Base-by-base conservation (phyloP, 2,113 vertebrate genomes). In the Neotoma lepida region DNA sequence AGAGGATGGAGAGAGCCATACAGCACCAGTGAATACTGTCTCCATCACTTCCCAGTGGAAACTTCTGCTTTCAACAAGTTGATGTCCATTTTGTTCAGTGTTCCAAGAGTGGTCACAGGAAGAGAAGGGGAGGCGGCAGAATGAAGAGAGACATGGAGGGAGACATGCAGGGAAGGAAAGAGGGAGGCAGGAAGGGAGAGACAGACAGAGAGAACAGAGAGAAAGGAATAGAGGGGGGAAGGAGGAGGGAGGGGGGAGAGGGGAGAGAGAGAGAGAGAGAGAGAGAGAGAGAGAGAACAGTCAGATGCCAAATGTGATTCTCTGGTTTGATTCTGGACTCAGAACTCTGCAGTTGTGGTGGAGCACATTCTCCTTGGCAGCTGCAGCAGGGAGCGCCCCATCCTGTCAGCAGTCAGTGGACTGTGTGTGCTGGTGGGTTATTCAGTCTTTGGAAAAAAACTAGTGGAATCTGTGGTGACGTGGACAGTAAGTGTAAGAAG, bases 401-500 rank as follows among this genome's bases (percentile, higher is more conserved):
- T 18, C 56, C 24, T 41, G 13, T 74, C 44, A 54, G 41, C n/a
- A 70, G n/a, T 61, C 9, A 39, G 22, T 30, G 5, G 9, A 7
- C 56, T 84, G 54, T 87, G 9, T 70, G 51, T 70, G 49, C 54
- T 90, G 54, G 24, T 86, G 68, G 68, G 2, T 58, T 90, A 78
- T 24, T 68, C 22, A 39, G 56, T 39, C n/a, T 49, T 93, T 51
- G 86, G 74, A 12, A 86, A 95, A 20, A 84, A 6, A n/a, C 35
- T 85, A 54, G 18, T 54, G 54, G 78, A 9, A 0, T 89, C 84
- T 77, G 61, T 74, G 73, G 63, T 90, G 26, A 94, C 30, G 90
- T 64, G 77, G 73, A 92, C 30, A 66, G 22, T 89, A 84, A 78
- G 33, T 95, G 94, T 85, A 84, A 92, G 76, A 92, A 82, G 88